These are phyloP conservation scores for Erythrolamprus reginae DNA, from an alignment of 2,113 vertebrate species.

Conservation along the genomic window DNA sequence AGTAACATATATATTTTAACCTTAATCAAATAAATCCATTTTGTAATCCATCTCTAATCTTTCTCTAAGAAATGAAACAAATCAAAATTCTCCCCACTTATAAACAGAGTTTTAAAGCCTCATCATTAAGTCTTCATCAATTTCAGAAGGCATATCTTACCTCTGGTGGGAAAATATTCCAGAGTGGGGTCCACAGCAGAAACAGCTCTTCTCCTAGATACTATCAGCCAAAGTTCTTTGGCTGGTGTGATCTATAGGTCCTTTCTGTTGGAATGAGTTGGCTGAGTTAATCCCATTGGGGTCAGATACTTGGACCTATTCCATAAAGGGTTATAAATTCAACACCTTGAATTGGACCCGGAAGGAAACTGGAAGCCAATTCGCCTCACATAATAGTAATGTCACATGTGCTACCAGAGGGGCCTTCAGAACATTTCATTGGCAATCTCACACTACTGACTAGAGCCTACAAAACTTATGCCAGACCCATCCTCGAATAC, in stretches of 20 bases:
- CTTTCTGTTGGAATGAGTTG: too few relatives aligned
- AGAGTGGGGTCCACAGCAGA: not conserved
- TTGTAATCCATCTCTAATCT: not conserved
- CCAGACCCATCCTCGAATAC: too few relatives aligned
- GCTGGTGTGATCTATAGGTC: not conserved
- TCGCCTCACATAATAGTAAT: not conserved
- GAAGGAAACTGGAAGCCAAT: not conserved
- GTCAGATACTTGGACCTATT: not conserved
- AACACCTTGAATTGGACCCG: too few relatives aligned
- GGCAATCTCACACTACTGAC: too few relatives aligned
- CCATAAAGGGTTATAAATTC: not conserved
- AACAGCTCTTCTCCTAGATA: not conserved
- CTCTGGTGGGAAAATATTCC: not conserved
- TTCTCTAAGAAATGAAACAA: not conserved
- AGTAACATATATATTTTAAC: not conserved
- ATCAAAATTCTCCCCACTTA: not conserved
- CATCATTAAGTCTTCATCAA: not conserved
- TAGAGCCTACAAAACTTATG: too few relatives aligned
- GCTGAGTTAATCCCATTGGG: not conserved
- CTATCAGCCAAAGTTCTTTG: not conserved
- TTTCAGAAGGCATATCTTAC: not conserved
- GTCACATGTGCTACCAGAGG: not conserved
- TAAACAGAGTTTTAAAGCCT: not conserved
- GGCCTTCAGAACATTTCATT: not conserved
- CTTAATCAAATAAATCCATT: not conserved